Percentiles rank a stretch among this genome's conserved stretches.
These are phyloP conservation scores for Catalaphyllia jardinei DNA, from an alignment of 64 coral and sea anemone genomes.

Conservation along the genomic window DNA sequence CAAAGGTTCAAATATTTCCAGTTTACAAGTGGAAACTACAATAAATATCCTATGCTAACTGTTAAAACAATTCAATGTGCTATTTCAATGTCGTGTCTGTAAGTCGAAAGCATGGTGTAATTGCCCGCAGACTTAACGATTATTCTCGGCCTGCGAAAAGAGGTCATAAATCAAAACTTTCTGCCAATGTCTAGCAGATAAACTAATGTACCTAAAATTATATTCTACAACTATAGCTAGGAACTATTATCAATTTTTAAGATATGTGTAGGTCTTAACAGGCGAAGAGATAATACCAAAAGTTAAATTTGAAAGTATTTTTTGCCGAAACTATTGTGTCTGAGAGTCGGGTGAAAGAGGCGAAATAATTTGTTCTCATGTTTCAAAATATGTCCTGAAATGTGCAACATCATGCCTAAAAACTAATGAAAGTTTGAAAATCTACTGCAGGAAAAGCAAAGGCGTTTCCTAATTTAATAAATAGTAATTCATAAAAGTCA, in stretches of 20 bases:
- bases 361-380: background rate
- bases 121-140: background rate
- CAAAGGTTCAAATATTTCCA: background rate
- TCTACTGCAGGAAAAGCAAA: background rate
- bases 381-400: background rate
- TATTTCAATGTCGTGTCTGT: background rate
- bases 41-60: background rate
- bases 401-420: background rate
- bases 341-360: background rate
- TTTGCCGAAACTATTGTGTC: too few species aligned
- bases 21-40: background rate
- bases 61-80: background rate
- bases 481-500: background rate
- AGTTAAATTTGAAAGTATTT: too few species aligned
- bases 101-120: background rate
- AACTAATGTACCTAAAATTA: background rate
- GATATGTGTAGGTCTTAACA: too few species aligned
- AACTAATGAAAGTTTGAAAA: background rate
- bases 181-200: background rate
- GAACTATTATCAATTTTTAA: too few species aligned
- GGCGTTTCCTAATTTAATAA: background rate
- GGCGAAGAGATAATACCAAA: too few species aligned
- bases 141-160: background rate
- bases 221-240: background rate
- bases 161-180: constrained; percentile 18